phyloP scores from a whole-genome alignment of 2,113 vertebrate genomes.

The Himantopus leucocephalus region DNA sequence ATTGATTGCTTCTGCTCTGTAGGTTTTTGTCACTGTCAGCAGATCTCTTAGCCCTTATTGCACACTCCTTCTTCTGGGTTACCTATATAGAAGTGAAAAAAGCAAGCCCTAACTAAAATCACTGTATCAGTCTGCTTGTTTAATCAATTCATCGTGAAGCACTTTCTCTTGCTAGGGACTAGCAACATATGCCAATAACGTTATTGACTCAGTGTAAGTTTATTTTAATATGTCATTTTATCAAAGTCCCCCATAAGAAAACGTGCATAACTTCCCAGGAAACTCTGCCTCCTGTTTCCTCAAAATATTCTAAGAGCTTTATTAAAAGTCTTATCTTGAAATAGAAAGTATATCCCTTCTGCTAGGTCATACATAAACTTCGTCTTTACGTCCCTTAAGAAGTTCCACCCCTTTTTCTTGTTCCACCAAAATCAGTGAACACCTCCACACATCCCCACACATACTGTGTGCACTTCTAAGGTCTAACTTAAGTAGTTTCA shows the following conservation, averaged over 20 bases:
- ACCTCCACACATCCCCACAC: neutral
- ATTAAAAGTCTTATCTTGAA: neutral
- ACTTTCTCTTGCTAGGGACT: neutral
- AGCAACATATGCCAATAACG: neutral
- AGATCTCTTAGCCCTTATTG: neutral
- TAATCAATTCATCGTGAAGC: neutral
- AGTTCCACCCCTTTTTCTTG: neutral
- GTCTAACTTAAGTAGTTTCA: neutral
- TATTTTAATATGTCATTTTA: neutral
- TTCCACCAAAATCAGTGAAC: neutral
- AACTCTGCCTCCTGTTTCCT: neutral
- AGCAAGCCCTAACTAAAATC: neutral
- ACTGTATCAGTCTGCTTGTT: neutral
- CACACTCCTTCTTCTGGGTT: neutral
- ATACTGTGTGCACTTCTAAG: neutral
- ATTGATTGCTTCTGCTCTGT: constrained; percentile 16
- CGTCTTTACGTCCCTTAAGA: neutral
- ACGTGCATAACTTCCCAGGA: neutral
- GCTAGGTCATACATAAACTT: neutral
- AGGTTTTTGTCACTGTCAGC: constrained; percentile 16
- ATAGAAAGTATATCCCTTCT: neutral
- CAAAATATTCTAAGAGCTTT: neutral
- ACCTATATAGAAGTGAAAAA: neutral
- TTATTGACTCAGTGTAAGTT: neutral
- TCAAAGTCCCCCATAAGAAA: neutral